Evolutionary conservation across 2,888 invertebrate species (phyloP).

Genomic region (Folsomia candida): DNA sequence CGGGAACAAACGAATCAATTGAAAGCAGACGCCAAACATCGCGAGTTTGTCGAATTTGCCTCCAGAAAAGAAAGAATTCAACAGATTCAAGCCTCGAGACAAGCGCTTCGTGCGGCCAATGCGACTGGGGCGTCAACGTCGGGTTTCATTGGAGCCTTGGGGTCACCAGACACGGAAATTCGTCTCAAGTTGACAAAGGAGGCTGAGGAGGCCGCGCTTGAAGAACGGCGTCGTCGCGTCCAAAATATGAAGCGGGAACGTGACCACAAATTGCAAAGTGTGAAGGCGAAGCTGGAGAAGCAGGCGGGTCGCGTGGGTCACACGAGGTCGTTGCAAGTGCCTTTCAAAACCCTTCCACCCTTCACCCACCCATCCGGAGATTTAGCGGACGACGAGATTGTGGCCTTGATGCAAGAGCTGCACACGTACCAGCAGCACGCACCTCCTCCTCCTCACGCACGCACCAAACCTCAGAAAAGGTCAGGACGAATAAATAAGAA

Average conservation of each 20-base stretch:
- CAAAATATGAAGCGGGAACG: background rate
- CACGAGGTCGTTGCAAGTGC: background rate
- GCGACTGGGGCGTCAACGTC: too few species aligned
- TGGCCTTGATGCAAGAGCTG: background rate
- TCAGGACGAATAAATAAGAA: too few species aligned
- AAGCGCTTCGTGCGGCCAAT: constrained; percentile 18
- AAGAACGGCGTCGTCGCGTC: constrained; percentile 1
- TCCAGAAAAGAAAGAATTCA: constrained; percentile 27
- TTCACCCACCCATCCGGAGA: background rate
- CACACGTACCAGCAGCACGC: too few species aligned
- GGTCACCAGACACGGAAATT: constrained; percentile 10
- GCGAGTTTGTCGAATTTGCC: constrained; percentile 15
- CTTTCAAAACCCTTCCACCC: background rate
- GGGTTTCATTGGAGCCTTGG: constrained; percentile 2
- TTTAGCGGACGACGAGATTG: background rate
- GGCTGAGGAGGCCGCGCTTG: background rate
- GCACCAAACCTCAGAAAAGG: too few species aligned
- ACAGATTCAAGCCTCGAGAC: constrained; percentile 35
- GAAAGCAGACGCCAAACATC: constrained; percentile 16
- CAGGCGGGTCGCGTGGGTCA: background rate
- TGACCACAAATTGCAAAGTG: background rate
- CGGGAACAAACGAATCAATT: background rate
- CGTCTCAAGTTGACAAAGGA: background rate
- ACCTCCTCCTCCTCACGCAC: too few species aligned
- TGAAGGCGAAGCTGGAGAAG: background rate